Percentiles rank a stretch among this genome's conserved stretches.
Conservation (phyloP, 37 sponge, comb jelly and placozoan species). For the Dysidea cf. avara region DNA sequence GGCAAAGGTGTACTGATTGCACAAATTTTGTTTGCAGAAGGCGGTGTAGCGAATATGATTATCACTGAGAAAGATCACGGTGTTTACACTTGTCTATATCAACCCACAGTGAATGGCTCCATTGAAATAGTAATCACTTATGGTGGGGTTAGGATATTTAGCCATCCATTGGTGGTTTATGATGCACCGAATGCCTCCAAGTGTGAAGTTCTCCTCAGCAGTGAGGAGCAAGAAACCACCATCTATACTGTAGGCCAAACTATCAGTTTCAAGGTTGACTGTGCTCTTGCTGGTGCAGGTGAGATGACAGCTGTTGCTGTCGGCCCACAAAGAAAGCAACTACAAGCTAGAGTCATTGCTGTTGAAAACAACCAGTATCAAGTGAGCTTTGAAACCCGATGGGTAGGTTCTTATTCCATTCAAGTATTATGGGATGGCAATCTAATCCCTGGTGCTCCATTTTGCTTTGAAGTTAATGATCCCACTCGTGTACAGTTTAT, state of each 20-base stretch:
- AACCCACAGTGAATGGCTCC: no score
- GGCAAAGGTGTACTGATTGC: constrained; percentile 11
- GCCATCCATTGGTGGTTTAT: no score
- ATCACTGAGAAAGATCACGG: constrained; percentile 22
- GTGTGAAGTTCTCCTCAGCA: no score
- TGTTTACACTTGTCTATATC: background rate
- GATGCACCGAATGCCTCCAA: no score
- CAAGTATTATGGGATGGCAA: constrained; percentile 50
- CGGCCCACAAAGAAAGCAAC: no score
- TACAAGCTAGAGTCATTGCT: no score
- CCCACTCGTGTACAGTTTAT: background rate
- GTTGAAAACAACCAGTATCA: constrained; percentile 13
- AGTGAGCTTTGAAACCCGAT: constrained; percentile 35
- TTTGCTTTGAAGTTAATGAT: constrained; percentile 28
- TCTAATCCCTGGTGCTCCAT: constrained; percentile 56
- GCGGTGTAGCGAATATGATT: constrained; percentile 17
- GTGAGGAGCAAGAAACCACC: background rate
- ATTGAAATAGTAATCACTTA: no score
- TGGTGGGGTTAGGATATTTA: no score
- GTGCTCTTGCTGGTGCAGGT: constrained; percentile 67
- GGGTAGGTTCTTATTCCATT: constrained; percentile 41
- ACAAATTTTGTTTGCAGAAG: constrained; percentile 11
- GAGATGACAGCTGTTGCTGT: constrained; percentile 28
- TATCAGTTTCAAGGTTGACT: constrained; percentile 49
- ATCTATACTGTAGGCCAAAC: constrained; percentile 32